Percentiles rank a stretch among this genome's conserved stretches.
phyloP scores from a whole-genome alignment of 2,888 invertebrate species.

The Drosophila limbata region DNA sequence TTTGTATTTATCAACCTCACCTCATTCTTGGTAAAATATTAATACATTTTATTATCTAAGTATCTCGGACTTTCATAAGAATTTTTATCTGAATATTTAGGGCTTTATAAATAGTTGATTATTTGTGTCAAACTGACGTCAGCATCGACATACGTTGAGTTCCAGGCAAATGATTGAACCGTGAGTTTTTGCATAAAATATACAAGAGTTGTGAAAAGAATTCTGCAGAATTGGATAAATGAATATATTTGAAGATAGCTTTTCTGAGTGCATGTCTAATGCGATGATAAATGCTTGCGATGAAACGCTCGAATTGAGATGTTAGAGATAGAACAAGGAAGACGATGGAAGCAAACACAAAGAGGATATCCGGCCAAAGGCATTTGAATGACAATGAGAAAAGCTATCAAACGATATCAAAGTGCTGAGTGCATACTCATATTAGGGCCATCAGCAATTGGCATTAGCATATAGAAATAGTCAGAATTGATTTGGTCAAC shows the following conservation, averaged over 20 bases:
- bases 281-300: conserved; percentile 76
- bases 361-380: conserved; percentile 71
- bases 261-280: conserved; percentile 67
- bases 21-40: not conserved
- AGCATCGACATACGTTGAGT: not conserved
- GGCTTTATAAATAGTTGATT: conserved; percentile 7
- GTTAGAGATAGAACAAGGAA: conserved; percentile 1
- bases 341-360: conserved; percentile 30
- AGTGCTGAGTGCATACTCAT: conserved; percentile 48
- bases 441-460: conserved; percentile 37
- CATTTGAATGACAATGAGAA: conserved; percentile 72
- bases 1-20: not conserved
- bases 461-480: conserved; percentile 54
- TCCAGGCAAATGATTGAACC: not conserved
- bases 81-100: not conserved
- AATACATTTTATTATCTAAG: not conserved
- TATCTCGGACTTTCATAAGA: not conserved
- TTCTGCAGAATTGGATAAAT: conserved; percentile 8
- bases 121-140: conserved; percentile 1
- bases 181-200: conserved; percentile 62
- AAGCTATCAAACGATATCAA: conserved; percentile 58
- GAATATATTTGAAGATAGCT: conserved; percentile 20
- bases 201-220: conserved; percentile 21
- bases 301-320: conserved; percentile 68
- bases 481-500: conserved; percentile 75